These are phyloP conservation scores for Xylota segnis DNA, from an alignment of 2,888 invertebrate species.

Conservation along the genomic window DNA sequence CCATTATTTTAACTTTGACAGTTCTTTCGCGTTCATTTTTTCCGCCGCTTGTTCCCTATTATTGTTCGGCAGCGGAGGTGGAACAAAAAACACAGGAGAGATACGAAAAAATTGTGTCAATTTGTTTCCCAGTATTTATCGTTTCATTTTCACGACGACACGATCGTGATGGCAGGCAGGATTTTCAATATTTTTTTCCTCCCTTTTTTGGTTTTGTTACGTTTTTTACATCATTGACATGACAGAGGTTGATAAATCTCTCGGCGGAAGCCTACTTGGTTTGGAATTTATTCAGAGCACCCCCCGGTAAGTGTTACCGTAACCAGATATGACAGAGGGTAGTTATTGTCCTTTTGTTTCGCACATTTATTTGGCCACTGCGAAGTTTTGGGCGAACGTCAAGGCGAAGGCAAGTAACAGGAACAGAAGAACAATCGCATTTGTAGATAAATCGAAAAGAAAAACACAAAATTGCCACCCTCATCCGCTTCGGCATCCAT, in stretches of 20 bases:
- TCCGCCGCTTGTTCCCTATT: neutral
- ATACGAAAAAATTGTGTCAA: slow-evolving; percentile 59
- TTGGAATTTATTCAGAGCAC: slow-evolving; percentile 47
- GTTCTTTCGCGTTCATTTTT: slow-evolving; percentile 40
- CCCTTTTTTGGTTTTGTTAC: neutral
- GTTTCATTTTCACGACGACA: slow-evolving; percentile 50
- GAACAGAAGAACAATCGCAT: slow-evolving; percentile 42
- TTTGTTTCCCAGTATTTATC: slow-evolving; percentile 69
- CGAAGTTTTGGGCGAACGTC: slow-evolving; percentile 29
- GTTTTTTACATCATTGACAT: slow-evolving; percentile 57
- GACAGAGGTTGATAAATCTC: slow-evolving; percentile 67
- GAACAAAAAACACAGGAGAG: neutral
- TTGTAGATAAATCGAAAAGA: slow-evolving; percentile 64
- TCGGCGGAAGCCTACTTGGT: slow-evolving; percentile 14
- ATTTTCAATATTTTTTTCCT: slow-evolving; percentile 42
- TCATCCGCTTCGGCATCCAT: slow-evolving; percentile 11
- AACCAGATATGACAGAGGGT: slow-evolving; percentile 6
- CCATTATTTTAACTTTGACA: slow-evolving; percentile 71
- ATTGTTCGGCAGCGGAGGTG: neutral
- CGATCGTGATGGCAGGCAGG: slow-evolving; percentile 15
- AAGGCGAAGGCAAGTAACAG: slow-evolving; percentile 5
- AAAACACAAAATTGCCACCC: slow-evolving; percentile 49
- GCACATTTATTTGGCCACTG: slow-evolving; percentile 21
- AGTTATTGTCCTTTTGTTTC: slow-evolving; percentile 27
- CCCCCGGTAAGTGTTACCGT: slow-evolving; percentile 22